phyloP scores from a whole-genome alignment of 2,113 vertebrate species.

The Corynorhinus townsendii region DNA sequence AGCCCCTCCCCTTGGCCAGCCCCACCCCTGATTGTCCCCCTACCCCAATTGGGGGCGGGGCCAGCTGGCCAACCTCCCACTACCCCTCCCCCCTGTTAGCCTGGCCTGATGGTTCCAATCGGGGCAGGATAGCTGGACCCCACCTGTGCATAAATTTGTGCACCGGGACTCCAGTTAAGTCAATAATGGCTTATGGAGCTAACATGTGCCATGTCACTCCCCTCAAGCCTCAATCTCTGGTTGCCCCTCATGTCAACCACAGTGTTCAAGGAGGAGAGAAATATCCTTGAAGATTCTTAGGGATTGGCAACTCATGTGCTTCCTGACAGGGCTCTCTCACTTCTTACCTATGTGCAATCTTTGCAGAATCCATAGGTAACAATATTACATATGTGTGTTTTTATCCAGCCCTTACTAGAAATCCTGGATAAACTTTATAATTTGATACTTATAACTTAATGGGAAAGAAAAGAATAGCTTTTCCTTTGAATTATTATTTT shows the following conservation, averaged over 20 bases:
- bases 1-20: rapidly evolving
- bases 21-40: no score
- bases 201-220: neutral
- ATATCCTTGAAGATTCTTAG: neutral
- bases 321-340: neutral
- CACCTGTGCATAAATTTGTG: no score
- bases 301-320: neutral
- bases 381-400: neutral
- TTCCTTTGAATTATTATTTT: neutral
- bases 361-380: neutral
- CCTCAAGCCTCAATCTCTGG: neutral
- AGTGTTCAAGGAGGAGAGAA: neutral
- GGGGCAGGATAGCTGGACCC: no score
- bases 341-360: neutral
- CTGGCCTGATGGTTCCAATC: no score
- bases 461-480: neutral
- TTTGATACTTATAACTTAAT: neutral
- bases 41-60: no score
- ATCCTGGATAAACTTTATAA: neutral
- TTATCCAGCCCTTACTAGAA: neutral
- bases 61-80: no score
- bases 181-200: neutral
- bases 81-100: no score
- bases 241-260: neutral
- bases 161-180: no score